Percentiles rank a stretch among this genome's conserved stretches.
Evolutionary conservation across 2,888 invertebrate genomes (phyloP).

Genomic region (Eurytoma californica): DNA sequence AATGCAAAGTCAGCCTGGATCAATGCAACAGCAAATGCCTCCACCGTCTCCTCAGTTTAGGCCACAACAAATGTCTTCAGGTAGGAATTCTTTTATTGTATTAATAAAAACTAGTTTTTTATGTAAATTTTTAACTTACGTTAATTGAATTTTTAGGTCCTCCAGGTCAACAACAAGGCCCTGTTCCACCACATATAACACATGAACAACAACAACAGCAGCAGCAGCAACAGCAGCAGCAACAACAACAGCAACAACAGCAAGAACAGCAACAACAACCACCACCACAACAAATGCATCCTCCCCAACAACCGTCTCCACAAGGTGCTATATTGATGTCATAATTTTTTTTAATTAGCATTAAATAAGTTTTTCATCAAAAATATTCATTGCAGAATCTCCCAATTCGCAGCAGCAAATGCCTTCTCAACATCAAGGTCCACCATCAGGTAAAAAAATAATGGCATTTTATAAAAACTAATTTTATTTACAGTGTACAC

Average conservation of each 20-base stretch:
- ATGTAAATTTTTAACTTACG: neutral
- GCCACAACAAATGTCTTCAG: conserved; percentile 52
- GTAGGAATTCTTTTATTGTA: conserved; percentile 3
- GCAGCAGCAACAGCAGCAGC: conserved; percentile 2
- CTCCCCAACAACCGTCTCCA: conserved; percentile 36
- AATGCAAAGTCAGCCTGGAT: conserved; percentile 49
- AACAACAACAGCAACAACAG: conserved; percentile 24
- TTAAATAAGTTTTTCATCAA: neutral
- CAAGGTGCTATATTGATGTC: conserved; percentile 28
- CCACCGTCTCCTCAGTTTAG: conserved; percentile 52
- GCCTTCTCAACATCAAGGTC: conserved; percentile 31
- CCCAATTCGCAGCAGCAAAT: conserved; percentile 26
- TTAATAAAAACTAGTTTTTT: neutral
- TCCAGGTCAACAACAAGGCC: conserved; percentile 28
- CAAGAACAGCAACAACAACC: no score
- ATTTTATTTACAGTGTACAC: neutral
- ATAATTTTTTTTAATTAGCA: neutral
- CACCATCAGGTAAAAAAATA: conserved; percentile 17
- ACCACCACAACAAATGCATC: conserved; percentile 44
- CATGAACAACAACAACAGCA: conserved; percentile 12
- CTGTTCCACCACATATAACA: conserved; percentile 29
- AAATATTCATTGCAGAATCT: conserved; percentile 21
- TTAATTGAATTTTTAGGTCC: conserved; percentile 12
- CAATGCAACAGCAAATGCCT: conserved; percentile 48
- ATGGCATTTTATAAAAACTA: neutral